Conservation (phyloP, 2,888 invertebrate genomes). For the Perithous albicinctus region DNA sequence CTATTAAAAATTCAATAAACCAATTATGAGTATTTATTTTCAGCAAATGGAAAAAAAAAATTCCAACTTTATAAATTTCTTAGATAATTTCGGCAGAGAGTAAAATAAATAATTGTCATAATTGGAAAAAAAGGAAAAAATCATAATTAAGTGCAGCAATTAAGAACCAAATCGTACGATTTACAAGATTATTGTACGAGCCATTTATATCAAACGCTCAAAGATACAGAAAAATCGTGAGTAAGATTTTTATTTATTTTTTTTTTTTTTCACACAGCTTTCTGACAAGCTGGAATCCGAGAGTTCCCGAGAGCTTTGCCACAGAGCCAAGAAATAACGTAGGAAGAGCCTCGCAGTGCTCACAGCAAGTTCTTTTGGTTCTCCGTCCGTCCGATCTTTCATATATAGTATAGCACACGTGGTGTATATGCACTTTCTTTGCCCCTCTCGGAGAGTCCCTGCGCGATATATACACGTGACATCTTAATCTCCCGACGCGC, state of each 20-base stretch:
- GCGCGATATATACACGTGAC: slow-evolving; percentile 77
- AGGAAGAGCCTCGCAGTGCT: slow-evolving; percentile 31
- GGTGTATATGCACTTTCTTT: slow-evolving; percentile 18
- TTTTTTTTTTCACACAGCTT: background rate
- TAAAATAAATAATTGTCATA: background rate
- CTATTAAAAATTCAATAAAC: no score
- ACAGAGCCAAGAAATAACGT: background rate
- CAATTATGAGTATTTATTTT: no score
- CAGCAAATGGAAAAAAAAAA: no score
- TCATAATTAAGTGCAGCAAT: background rate
- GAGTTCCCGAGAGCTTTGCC: slow-evolving; percentile 43
- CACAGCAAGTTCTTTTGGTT: slow-evolving; percentile 62
- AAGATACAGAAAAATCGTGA: slow-evolving; percentile 8
- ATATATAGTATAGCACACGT: slow-evolving; percentile 20
- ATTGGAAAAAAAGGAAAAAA: background rate
- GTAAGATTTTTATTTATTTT: no score
- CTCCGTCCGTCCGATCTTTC: slow-evolving; percentile 38
- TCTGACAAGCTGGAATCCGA: slow-evolving; percentile 51
- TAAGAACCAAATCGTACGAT: background rate
- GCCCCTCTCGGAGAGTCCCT: slow-evolving; percentile 45
- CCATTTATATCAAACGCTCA: slow-evolving; percentile 1
- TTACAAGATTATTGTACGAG: background rate
- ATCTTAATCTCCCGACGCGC: slow-evolving; percentile 78
- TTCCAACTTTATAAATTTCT: no score
- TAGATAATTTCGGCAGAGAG: background rate